These are phyloP conservation scores for Elachura formosa DNA, from an alignment of 2,113 vertebrate species.

Conservation along the genomic window DNA sequence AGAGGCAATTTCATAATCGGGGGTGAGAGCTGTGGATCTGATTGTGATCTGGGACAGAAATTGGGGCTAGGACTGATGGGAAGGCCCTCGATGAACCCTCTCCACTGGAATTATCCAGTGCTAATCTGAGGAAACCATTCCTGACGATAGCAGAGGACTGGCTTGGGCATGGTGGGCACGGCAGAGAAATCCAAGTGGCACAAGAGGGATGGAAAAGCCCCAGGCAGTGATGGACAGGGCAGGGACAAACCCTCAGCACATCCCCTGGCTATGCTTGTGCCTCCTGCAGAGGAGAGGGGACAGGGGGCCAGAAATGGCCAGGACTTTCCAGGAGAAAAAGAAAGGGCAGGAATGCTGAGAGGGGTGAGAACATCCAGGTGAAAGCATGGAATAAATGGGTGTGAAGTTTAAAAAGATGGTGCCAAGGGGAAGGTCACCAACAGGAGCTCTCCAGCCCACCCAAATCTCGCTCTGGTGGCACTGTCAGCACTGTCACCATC, in stretches of 20 bases:
- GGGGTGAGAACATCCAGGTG: background rate
- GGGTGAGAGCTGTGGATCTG: background rate
- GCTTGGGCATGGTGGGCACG: rapidly evolving
- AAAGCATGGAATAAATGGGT: rapidly evolving
- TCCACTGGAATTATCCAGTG: background rate
- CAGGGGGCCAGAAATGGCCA: background rate
- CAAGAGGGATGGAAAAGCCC: background rate
- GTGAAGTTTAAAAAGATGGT: background rate
- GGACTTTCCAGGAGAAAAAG: background rate
- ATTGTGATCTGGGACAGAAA: background rate
- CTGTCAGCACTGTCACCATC: background rate
- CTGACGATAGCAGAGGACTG: background rate
- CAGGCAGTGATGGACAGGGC: rapidly evolving
- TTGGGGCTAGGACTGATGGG: background rate
- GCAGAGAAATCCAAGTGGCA: background rate
- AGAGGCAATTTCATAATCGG: conserved; percentile 40
- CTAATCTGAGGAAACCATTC: background rate
- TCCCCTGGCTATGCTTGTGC: background rate
- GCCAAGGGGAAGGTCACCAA: background rate
- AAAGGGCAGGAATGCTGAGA: background rate
- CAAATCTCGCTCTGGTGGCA: background rate
- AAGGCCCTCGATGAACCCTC: background rate
- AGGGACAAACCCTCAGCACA: background rate
- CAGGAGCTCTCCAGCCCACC: background rate
- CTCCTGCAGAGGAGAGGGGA: background rate